These are phyloP conservation scores for Corvus moneduloides DNA, from an alignment of 2,113 vertebrate species.

Conservation along the genomic window DNA sequence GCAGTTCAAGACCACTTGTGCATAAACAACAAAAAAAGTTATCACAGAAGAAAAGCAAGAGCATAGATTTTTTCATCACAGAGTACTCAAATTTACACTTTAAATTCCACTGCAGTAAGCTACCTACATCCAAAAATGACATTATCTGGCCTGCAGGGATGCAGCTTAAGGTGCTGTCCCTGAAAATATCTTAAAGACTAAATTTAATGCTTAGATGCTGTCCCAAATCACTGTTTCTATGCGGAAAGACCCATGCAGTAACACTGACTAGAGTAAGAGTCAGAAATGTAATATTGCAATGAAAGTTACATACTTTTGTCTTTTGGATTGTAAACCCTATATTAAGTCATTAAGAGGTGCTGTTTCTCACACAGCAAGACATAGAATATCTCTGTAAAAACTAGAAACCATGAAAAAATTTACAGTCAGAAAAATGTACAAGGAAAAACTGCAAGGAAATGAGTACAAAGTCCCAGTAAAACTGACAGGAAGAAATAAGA, in stretches of 20 bases:
- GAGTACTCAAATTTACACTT: background rate
- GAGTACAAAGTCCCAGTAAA: background rate
- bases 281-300: background rate
- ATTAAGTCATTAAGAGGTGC: background rate
- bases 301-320: background rate
- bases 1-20: background rate
- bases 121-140: background rate
- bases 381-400: conserved; percentile 1
- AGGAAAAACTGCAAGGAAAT: background rate
- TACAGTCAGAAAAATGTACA: background rate
- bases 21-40: background rate
- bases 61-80: background rate
- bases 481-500: conserved; percentile 8
- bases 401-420: background rate
- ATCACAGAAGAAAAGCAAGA: background rate
- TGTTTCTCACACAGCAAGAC: background rate
- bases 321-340: background rate
- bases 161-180: background rate
- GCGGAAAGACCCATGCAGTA: background rate
- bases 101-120: background rate
- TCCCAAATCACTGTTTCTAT: background rate
- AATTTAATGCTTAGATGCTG: background rate
- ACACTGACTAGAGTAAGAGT: background rate
- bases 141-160: background rate
- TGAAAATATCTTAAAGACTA: background rate